Evolutionary conservation across 2,797 vertebrate species (phyloP), one percentile per base, ranked within the genome.

Genomic region (Rhabdophis nuchalis): DNA sequence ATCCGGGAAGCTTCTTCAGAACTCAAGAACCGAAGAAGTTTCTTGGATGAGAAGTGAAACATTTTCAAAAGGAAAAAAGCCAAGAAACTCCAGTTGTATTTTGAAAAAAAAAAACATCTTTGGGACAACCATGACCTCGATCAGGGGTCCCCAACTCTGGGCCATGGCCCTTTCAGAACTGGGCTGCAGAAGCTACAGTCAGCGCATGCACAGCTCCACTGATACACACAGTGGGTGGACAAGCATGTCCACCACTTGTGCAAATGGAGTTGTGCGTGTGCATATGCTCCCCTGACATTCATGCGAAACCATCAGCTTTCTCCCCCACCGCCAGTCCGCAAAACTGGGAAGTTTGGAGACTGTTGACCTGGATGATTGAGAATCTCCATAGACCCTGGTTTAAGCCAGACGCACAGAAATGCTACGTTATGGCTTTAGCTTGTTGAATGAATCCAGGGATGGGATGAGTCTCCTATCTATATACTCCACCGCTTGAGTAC

Each of bases 231-330:
- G n/a, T 2, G 5, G 2, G 14, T 16, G 64, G 14, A 2, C 2
- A 0, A 68, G 64, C 2, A 11, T 68, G 64, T n/a, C n/a, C 1
- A 5, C 6, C n/a, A 32, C n/a, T 32, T 68, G 29, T 68, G 61
- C 61, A 68, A 16, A 68, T 32, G n/a, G n/a, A 16, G n/a, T 14
- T 16, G n/a, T 6, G 1, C 0, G 64, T 13, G 32, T 13, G 16
- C 1, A 1, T 3, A 0, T 7, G n/a, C 64, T 68, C 6, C 0
- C n/a, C n/a, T 68, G 64, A 13, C n/a, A 32, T 13, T 68, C n/a
- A 16, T 2, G 1, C 32, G 61, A 5, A 68, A 32, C 61, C 13
- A 68, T 29, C 2, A 1, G 2, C 64, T 68, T n/a, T 16, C n/a
- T n/a, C 29, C 13, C 61, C 29, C 13, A 32, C 29, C 1, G 29